Evolutionary conservation across 2,113 vertebrate species (phyloP).

Genomic region (Chlorodrepanis virens): DNA sequence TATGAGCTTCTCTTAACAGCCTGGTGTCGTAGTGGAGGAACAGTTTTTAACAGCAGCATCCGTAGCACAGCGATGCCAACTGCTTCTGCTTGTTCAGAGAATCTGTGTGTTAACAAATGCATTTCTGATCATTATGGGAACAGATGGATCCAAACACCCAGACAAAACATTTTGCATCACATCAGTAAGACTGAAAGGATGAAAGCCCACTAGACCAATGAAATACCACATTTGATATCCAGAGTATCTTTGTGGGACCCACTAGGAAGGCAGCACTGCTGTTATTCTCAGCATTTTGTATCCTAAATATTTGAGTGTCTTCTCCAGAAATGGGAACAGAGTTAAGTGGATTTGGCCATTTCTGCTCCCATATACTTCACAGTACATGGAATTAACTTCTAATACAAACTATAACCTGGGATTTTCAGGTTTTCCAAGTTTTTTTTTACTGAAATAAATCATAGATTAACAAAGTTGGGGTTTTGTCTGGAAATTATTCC

Average conservation of each 20-base stretch:
- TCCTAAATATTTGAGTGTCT: background rate
- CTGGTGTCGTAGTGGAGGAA: background rate
- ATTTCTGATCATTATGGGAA: background rate
- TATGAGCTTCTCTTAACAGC: background rate
- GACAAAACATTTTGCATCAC: constrained; percentile 33
- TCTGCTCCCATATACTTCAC: background rate
- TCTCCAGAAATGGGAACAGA: background rate
- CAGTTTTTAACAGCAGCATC: constrained; percentile 22
- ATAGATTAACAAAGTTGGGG: background rate
- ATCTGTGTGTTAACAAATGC: background rate
- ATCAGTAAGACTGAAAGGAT: background rate
- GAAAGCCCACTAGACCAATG: constrained; percentile 5
- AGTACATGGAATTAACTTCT: background rate
- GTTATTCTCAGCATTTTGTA: background rate
- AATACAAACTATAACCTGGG: background rate
- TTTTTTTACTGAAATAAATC: constrained; percentile 35
- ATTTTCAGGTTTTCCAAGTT: background rate
- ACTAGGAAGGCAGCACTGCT: background rate
- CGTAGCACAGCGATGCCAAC: background rate
- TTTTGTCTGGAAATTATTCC: constrained; percentile 42
- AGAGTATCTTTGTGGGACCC: background rate
- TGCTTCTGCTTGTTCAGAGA: constrained; percentile 26
- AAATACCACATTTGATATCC: background rate
- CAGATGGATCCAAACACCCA: constrained; percentile 9
- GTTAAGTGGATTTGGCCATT: background rate